phyloP scores from a whole-genome alignment of 1,140 invertebrate genomes.

The Temnothorax curvispinosus region DNA sequence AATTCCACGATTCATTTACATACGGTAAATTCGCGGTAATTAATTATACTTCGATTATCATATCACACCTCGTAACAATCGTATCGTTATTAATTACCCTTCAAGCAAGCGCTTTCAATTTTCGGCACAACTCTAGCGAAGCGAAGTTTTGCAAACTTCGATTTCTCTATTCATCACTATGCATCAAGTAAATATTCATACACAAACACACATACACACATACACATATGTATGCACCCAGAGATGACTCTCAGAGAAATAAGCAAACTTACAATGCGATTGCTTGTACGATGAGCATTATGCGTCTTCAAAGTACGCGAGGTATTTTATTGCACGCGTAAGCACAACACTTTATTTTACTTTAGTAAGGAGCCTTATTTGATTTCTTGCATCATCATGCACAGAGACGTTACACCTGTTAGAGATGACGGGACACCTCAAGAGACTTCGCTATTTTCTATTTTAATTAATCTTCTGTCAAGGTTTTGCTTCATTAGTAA shows the following conservation, averaged over 20 bases:
- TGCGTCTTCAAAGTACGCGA: neutral
- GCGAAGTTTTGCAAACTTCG: neutral
- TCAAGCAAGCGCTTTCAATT: neutral
- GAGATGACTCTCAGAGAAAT: neutral
- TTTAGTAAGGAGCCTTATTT: slow-evolving; percentile 8
- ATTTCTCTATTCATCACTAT: neutral
- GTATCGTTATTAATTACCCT: neutral
- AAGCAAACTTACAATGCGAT: neutral
- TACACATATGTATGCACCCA: neutral
- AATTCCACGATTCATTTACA: slow-evolving; percentile 15
- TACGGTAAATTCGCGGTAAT: neutral
- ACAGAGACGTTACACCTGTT: neutral
- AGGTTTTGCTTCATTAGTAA: slow-evolving; percentile 11
- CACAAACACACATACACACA: too few species aligned
- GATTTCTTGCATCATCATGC: slow-evolving; percentile 2
- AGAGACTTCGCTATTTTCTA: neutral
- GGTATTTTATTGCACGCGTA: neutral
- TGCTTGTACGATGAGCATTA: neutral
- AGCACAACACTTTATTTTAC: slow-evolving; percentile 1
- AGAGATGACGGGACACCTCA: neutral
- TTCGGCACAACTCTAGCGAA: neutral
- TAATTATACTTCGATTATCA: neutral
- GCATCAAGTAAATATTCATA: neutral
- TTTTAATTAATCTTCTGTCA: slow-evolving; percentile 17
- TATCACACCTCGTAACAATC: neutral